phyloP scores from a whole-genome alignment of 2,113 vertebrate species.

The Zapornia atra region DNA sequence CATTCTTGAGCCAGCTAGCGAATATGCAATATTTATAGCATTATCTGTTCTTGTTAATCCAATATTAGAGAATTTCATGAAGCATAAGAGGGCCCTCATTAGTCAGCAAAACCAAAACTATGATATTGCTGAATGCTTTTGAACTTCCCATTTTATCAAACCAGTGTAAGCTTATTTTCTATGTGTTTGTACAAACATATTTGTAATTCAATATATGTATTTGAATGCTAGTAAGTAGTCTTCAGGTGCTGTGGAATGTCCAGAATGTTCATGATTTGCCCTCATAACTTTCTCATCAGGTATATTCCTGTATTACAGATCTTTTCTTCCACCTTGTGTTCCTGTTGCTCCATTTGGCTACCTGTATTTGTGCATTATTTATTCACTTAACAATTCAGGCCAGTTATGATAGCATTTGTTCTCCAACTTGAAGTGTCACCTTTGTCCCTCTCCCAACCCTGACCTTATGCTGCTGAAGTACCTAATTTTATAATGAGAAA shows the following conservation, averaged over 20 bases:
- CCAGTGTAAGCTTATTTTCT: not conserved
- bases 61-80: not conserved
- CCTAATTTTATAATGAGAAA: not conserved
- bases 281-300: not conserved
- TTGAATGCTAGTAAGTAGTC: not conserved
- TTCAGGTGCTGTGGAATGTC: not conserved
- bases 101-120: not conserved
- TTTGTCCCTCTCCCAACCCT: not conserved
- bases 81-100: not conserved
- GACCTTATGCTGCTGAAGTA: not conserved
- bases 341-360: not conserved
- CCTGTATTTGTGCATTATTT: not conserved
- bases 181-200: not conserved
- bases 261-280: not conserved
- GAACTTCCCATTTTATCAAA: not conserved
- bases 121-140: not conserved
- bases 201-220: not conserved
- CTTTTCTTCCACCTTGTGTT: not conserved
- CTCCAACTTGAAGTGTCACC: not conserved
- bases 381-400: not conserved
- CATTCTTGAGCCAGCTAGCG: not conserved
- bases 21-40: not conserved
- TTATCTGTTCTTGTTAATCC: slow-evolving; percentile 7
- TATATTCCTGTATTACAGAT: not conserved
- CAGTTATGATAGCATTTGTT: not conserved